A percentile compares a stretch with the other conserved stretches of the same genome.
Conservation (phyloP, 2,113 vertebrate genomes). For the Tiliqua scincoides region DNA sequence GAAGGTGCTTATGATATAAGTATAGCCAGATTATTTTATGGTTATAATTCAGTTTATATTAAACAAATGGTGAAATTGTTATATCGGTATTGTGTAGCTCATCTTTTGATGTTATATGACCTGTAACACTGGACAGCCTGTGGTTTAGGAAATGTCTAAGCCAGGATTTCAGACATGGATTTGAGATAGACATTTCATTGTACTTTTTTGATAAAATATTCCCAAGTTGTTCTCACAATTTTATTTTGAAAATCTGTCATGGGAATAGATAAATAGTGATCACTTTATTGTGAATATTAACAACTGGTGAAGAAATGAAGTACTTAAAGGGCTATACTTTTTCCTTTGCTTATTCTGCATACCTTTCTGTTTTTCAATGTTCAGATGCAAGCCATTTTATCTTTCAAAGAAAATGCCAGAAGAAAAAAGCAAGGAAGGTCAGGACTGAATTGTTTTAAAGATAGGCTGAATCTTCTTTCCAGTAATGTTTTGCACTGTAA, state of each 20-base stretch:
- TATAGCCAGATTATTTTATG: constrained; percentile 40
- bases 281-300: constrained; percentile 53
- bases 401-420: constrained; percentile 37
- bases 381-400: constrained; percentile 41
- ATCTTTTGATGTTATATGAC: constrained; percentile 13
- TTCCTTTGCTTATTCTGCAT: constrained; percentile 61
- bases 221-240: constrained; percentile 31
- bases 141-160: constrained; percentile 39
- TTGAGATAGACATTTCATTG: neutral
- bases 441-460: neutral
- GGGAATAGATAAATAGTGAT: constrained; percentile 34
- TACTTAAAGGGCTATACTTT: constrained; percentile 69
- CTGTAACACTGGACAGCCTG: constrained; percentile 37
- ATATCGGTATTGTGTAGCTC: constrained; percentile 32
- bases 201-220: constrained; percentile 44
- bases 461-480: constrained; percentile 12
- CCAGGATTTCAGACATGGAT: constrained; percentile 33
- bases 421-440: constrained; percentile 34
- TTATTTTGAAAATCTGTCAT: constrained; percentile 33
- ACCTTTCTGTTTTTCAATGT: constrained; percentile 52
- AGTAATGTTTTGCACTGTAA: constrained; percentile 31
- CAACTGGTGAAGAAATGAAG: constrained; percentile 47
- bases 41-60: constrained; percentile 27
- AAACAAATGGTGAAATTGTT: constrained; percentile 36
- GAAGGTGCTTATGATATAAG: constrained; percentile 44